phyloP scores from a whole-genome alignment of 2,797 vertebrate genomes.

The Tokudaia muenninki region DNA sequence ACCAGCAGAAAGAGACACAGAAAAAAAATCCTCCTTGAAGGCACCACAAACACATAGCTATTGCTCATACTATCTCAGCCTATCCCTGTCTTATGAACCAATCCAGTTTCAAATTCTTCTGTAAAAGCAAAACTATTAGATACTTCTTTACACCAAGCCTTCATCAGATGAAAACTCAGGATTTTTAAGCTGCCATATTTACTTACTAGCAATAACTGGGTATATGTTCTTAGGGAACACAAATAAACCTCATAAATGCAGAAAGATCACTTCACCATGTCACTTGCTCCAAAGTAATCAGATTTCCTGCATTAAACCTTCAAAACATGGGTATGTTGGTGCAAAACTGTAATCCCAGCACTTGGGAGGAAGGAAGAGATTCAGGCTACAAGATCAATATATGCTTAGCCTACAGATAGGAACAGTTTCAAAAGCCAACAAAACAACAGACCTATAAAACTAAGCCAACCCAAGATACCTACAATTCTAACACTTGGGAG shows the following conservation, averaged over 20 bases:
- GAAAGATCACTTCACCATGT: conserved; percentile 36
- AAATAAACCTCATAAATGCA: conserved; percentile 52
- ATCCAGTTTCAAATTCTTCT: conserved; percentile 28
- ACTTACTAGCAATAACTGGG: background rate
- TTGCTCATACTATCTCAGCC: background rate
- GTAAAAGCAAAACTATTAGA: conserved; percentile 19
- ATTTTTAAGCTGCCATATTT: conserved; percentile 26
- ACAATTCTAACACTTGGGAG: background rate
- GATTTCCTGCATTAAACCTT: conserved; percentile 40
- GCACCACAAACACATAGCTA: background rate
- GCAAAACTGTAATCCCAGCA: background rate
- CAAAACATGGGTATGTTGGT: background rate
- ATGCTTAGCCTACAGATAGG: background rate
- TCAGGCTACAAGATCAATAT: background rate
- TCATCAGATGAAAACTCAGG: conserved; percentile 22
- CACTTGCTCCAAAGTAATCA: conserved; percentile 5
- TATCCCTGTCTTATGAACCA: conserved; percentile 17
- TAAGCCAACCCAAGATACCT: background rate
- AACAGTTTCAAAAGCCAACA: background rate
- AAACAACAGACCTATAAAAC: background rate
- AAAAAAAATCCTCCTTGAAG: background rate
- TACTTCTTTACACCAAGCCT: conserved; percentile 50
- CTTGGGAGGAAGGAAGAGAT: background rate
- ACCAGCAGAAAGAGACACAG: background rate
- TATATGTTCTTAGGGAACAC: conserved; percentile 50